Evolutionary conservation across 2,113 vertebrate species (phyloP).

Genomic region (Propithecus coquereli): DNA sequence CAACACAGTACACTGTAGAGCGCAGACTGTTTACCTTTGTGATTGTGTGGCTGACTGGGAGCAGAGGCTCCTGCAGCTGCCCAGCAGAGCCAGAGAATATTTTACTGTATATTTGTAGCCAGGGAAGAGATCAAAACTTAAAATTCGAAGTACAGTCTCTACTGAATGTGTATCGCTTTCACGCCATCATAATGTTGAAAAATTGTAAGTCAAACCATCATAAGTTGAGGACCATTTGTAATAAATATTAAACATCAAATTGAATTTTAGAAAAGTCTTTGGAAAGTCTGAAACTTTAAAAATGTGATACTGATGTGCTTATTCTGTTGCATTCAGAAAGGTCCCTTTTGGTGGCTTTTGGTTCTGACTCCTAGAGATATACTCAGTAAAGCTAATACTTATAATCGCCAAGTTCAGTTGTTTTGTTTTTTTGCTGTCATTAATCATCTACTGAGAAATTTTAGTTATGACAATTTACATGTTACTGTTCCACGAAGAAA

Average conservation of each 20-base stretch:
- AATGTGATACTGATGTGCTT: background rate
- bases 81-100: background rate
- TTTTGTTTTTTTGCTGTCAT: background rate
- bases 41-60: background rate
- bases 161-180: background rate
- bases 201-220: background rate
- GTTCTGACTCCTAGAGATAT: background rate
- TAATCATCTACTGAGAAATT: background rate
- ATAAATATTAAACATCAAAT: background rate
- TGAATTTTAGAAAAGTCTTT: background rate
- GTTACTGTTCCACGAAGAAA: slow-evolving; percentile 5
- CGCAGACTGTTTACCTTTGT: background rate
- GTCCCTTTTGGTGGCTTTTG: background rate
- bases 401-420: background rate
- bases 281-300: background rate
- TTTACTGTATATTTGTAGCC: background rate
- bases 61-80: background rate
- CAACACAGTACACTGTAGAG: background rate
- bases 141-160: background rate
- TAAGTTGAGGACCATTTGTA: background rate
- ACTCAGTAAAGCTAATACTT: background rate
- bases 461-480: background rate
- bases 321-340: background rate
- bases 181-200: background rate
- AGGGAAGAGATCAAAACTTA: background rate